Percentiles rank a stretch among this genome's conserved stretches.
Conservation (phyloP, 2,888 invertebrate genomes). For the Amblyjoppa proteus region DNA sequence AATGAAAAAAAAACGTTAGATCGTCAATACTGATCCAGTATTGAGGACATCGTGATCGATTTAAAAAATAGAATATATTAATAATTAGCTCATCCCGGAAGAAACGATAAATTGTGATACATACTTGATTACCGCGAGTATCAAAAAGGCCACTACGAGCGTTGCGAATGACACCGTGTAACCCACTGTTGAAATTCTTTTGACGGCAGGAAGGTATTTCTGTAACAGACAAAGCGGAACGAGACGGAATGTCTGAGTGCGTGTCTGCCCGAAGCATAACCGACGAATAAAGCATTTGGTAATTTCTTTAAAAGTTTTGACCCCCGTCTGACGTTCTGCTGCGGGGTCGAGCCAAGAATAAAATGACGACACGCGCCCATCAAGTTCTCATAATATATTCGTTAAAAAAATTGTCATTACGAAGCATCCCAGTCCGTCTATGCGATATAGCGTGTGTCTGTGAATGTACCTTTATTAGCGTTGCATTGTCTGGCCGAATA, state of each 20-base stretch:
- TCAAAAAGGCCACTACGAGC: slow-evolving; percentile 86
- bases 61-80: slow-evolving; percentile 3
- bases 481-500: slow-evolving; percentile 78
- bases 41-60: not conserved
- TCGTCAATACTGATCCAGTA: not conserved
- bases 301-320: too few species aligned
- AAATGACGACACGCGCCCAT: too few species aligned
- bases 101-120: slow-evolving; percentile 70
- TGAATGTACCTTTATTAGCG: slow-evolving; percentile 71
- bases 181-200: slow-evolving; percentile 86
- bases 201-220: slow-evolving; percentile 86
- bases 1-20: not conserved
- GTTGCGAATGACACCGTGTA: slow-evolving; percentile 87
- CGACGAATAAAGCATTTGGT: too few species aligned
- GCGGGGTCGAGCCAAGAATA: too few species aligned
- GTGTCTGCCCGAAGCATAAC: too few species aligned
- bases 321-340: too few species aligned
- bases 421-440: not conserved
- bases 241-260: too few species aligned
- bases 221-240: slow-evolving; percentile 77
- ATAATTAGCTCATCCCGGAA: not conserved
- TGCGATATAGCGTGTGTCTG: not conserved
- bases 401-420: not conserved
- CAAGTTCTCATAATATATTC: not conserved
- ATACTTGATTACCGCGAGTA: slow-evolving; percentile 87